Percentiles rank a stretch among this genome's conserved stretches.
Conservation (phyloP, 2,888 invertebrate species). For the Kuschelorhynchus macadamiae region DNA sequence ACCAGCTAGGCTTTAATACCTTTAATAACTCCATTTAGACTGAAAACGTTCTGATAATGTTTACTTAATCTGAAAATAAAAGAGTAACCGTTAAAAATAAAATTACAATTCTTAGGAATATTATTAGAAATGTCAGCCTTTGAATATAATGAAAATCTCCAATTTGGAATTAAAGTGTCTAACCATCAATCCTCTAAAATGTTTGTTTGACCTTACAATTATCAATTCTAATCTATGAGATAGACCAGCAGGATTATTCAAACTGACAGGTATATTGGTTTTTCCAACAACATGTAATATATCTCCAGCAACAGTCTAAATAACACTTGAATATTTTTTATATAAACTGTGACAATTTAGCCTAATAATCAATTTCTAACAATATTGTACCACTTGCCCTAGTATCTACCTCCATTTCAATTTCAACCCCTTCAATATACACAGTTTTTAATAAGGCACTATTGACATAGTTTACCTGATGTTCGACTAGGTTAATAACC, state of each 20-base stretch:
- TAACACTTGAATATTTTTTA: neutral
- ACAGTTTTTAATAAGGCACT: neutral
- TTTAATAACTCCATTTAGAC: neutral
- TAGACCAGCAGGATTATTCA: neutral
- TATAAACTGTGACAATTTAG: neutral
- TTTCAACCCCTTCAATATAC: neutral
- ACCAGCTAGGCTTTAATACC: neutral
- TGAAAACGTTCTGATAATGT: neutral
- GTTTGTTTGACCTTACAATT: neutral
- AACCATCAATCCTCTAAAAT: neutral
- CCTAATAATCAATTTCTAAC: neutral
- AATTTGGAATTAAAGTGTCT: neutral
- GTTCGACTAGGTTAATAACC: neutral
- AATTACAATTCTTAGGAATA: no score
- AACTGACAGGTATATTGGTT: neutral
- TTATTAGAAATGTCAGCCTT: no score
- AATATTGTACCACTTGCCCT: neutral
- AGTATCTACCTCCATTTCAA: neutral
- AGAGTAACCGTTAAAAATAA: no score
- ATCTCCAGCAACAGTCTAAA: neutral
- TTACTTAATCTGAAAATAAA: neutral
- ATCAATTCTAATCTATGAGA: neutral
- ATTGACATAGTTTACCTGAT: slow-evolving; percentile 1
- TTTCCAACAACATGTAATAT: neutral
- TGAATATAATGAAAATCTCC: no score